Evolutionary conservation across 2,888 invertebrate genomes (phyloP).

Genomic region (Lasioglossum leucozonium): DNA sequence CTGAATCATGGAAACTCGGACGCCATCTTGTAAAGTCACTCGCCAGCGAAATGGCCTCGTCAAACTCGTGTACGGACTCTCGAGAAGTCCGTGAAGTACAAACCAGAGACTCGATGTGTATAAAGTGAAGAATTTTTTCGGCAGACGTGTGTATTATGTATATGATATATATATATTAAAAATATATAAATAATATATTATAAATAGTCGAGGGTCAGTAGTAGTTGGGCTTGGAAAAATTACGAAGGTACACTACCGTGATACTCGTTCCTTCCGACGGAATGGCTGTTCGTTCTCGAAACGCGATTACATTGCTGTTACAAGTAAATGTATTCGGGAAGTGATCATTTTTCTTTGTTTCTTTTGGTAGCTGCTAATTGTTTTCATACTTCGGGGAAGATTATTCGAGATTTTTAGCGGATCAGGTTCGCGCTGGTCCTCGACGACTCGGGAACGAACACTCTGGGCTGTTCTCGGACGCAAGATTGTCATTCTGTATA

Average conservation of each 20-base stretch:
- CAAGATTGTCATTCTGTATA: slow-evolving; percentile 61
- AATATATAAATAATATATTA: slow-evolving; percentile 28
- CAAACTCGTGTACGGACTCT: slow-evolving; percentile 9
- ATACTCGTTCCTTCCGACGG: slow-evolving; percentile 18
- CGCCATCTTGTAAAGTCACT: slow-evolving; percentile 21
- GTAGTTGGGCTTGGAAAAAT: slow-evolving; percentile 38
- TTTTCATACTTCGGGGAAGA: neutral
- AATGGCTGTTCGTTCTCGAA: slow-evolving; percentile 24
- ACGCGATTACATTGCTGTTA: neutral
- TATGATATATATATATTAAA: slow-evolving; percentile 37
- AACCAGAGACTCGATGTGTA: slow-evolving; percentile 62
- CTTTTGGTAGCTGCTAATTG: neutral
- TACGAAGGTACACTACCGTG: slow-evolving; percentile 11
- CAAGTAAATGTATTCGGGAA: neutral
- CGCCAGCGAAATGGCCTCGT: slow-evolving; percentile 18
- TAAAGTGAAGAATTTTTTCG: slow-evolving; percentile 52
- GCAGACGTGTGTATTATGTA: slow-evolving; percentile 66
- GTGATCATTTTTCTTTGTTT: neutral
- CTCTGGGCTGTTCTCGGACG: slow-evolving; percentile 46
- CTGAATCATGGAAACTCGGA: neutral
- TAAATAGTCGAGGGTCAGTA: slow-evolving; percentile 54
- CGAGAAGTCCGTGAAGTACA: slow-evolving; percentile 65
- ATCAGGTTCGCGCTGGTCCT: neutral
- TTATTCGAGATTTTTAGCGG: neutral
- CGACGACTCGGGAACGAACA: slow-evolving; percentile 23